phyloP scores from a whole-genome alignment of 2,797 vertebrate genomes.

The Rhinophrynus dorsalis region DNA sequence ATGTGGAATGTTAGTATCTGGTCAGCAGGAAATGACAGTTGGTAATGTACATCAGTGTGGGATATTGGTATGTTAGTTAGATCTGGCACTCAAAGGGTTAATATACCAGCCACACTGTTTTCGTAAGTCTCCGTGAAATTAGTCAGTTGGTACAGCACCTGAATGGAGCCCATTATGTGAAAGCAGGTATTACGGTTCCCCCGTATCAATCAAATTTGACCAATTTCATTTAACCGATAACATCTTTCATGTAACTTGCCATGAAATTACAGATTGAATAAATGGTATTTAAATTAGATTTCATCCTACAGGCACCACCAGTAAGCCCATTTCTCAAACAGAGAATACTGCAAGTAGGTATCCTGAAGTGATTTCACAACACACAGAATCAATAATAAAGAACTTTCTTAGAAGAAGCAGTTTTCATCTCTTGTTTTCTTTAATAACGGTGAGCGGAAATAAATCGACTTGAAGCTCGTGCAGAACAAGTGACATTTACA shows the following conservation, averaged over 20 bases:
- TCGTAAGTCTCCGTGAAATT: conserved; percentile 23
- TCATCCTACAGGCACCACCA: conserved; percentile 28
- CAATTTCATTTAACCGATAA: conserved; percentile 31
- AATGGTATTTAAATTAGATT: conserved; percentile 50
- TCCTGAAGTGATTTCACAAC: conserved; percentile 54
- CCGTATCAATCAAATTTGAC: not conserved
- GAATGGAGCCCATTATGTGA: not conserved
- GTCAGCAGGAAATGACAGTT: no score
- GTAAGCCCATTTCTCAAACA: conserved; percentile 44
- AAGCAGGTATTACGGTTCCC: not conserved
- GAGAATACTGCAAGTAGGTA: conserved; percentile 43
- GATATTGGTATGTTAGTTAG: no score
- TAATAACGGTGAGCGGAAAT: conserved; percentile 51
- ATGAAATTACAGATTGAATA: conserved; percentile 15
- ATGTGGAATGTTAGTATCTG: no score
- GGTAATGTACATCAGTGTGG: no score
- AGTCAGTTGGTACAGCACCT: not conserved
- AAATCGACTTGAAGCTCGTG: conserved; percentile 57
- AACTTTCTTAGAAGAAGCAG: not conserved
- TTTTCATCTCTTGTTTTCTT: conserved; percentile 43
- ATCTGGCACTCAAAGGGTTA: no score
- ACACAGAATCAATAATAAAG: conserved; percentile 48
- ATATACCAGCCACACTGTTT: no score
- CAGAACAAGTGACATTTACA: conserved; percentile 64
- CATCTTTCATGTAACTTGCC: conserved; percentile 33